These are phyloP conservation scores for Phenacoccus solenopsis DNA, from an alignment of 1,140 invertebrate species.

Conservation along the genomic window DNA sequence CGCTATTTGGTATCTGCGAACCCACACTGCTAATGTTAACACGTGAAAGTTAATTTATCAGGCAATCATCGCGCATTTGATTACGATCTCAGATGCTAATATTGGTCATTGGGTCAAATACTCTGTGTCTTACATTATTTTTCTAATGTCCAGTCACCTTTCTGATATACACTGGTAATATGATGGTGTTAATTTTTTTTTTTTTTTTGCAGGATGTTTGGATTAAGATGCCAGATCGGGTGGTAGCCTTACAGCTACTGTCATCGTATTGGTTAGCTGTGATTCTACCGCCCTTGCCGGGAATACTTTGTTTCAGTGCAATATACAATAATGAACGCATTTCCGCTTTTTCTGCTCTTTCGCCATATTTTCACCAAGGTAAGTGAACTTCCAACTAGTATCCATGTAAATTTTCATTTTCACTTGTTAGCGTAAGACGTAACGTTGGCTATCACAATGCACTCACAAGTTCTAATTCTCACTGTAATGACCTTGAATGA, in stretches of 20 bases:
- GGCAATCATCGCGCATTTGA: background rate
- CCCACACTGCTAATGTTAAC: too few relatives aligned
- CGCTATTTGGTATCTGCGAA: too few relatives aligned
- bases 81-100: background rate
- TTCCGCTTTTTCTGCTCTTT: background rate
- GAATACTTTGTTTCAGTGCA: slow-evolving; percentile 11
- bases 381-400: background rate
- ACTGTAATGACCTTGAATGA: too few relatives aligned
- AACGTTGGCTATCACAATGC: too few relatives aligned
- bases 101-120: slow-evolving; percentile 1
- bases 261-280: slow-evolving; percentile 23
- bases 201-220: slow-evolving; percentile 23
- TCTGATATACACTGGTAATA: too few relatives aligned
- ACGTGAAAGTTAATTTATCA: background rate
- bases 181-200: background rate
- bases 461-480: too few relatives aligned
- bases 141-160: too few relatives aligned
- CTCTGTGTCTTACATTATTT: too few relatives aligned
- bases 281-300: slow-evolving; percentile 14
- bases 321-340: slow-evolving; percentile 16
- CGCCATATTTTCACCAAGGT: slow-evolving; percentile 18
- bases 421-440: too few relatives aligned
- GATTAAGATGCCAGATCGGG: slow-evolving; percentile 22
- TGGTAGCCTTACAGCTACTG: slow-evolving; percentile 23
- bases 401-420: too few relatives aligned